Evolutionary conservation across 2,888 invertebrate genomes (phyloP).

Genomic region (Euphydryas editha): DNA sequence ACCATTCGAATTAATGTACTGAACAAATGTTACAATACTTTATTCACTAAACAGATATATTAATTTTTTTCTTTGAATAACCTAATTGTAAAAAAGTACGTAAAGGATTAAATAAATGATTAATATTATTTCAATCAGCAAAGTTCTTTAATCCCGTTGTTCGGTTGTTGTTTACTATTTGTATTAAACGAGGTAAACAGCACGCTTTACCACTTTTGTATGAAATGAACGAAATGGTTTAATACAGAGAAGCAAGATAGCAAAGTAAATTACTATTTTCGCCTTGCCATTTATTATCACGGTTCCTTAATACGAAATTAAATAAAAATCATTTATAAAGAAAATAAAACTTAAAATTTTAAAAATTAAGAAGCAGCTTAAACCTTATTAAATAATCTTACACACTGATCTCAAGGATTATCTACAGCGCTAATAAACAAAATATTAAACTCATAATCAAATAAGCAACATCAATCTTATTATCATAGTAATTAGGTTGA

Average conservation of each 20-base stretch:
- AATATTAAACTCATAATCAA: conserved; percentile 1
- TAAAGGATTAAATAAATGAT: background rate
- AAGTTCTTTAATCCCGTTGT: background rate
- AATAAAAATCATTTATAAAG: background rate
- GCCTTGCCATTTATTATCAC: background rate
- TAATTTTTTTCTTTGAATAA: background rate
- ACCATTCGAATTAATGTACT: too few species aligned
- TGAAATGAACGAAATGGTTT: background rate
- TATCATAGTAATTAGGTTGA: background rate
- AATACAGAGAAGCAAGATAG: background rate
- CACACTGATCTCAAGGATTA: conserved; percentile 16
- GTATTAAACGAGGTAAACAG: background rate
- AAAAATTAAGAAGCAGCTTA: background rate
- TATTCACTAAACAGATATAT: too few species aligned
- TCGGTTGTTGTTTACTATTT: background rate
- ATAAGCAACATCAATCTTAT: background rate
- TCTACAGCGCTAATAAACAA: conserved; percentile 25
- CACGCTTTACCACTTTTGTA: background rate
- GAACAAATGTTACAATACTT: too few species aligned
- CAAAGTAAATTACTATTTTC: background rate
- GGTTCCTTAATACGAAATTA: too few species aligned
- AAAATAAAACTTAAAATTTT: background rate
- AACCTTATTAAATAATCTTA: background rate
- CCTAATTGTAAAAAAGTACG: background rate
- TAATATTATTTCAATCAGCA: background rate